Conservation (phyloP, 2,888 invertebrate genomes). For the Caenorhabditis virilis region DNA sequence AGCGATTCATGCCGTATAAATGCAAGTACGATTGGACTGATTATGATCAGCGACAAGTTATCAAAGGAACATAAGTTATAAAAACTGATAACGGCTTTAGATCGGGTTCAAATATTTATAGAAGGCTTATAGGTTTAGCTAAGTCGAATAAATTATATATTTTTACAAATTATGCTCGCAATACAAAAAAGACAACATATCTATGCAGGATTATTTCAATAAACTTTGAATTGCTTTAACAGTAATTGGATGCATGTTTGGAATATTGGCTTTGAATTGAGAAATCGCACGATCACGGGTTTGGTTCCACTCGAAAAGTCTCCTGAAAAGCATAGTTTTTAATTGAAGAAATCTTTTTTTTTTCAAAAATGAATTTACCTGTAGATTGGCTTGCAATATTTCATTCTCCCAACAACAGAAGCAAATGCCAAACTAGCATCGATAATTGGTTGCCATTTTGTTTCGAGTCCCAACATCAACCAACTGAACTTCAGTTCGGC, state of each 20-base stretch:
- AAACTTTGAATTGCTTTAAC: constrained; percentile 51
- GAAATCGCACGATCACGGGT: constrained; percentile 51
- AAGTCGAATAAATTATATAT: background rate
- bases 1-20: constrained; percentile 59
- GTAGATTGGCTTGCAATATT: constrained; percentile 85
- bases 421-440: constrained; percentile 79
- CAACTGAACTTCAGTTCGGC: constrained; percentile 72
- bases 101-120: too few species aligned
- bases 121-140: constrained; percentile 11
- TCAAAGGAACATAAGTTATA: constrained; percentile 4
- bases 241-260: constrained; percentile 65
- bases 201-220: constrained; percentile 25
- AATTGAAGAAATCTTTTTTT: background rate
- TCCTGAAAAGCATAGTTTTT: constrained; percentile 41
- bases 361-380: constrained; percentile 71
- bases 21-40: constrained; percentile 62
- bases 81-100: background rate
- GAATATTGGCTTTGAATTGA: constrained; percentile 54
- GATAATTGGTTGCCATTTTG: constrained; percentile 77
- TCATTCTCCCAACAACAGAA: constrained; percentile 85
- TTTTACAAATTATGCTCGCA: too few species aligned
- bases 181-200: constrained; percentile 8
- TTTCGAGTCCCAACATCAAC: constrained; percentile 79
- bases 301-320: constrained; percentile 57
- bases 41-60: constrained; percentile 40